Evolutionary conservation across 2,113 vertebrate genomes (phyloP), one percentile per base, ranked within the genome.

Genomic region (Mystacornis crossleyi): DNA sequence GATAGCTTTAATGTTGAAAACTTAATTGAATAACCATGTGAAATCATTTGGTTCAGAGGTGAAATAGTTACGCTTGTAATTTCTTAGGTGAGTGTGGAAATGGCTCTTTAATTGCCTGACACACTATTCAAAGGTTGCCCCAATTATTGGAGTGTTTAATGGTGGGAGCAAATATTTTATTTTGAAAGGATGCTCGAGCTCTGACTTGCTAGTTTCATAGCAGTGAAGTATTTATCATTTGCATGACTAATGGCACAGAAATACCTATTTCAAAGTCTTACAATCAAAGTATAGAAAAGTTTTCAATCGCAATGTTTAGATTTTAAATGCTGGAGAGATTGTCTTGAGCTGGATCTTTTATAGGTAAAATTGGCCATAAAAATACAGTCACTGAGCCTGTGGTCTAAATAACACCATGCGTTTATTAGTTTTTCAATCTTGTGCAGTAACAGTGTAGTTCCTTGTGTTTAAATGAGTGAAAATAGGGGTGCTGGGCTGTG

Each of bases 241-340:
- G 98, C 98, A 98, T 98, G 98, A 98, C 92, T 97, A 97, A 98
- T 97, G 97, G 98, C 97, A 98, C 98, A 98, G 95, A 97, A 96
- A 96, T 98, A 98, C 92, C 97, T 97, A 93, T 97, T 97, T 95
- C 26, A 81, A 97, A 97, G 96, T 98, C 97, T 98, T 97, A 97
- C 97, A 97, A 94, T 98, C 97, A 79, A 97, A 93, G 81, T 78
- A 71, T 96, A 95, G 96, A 94, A 84, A 75, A 97, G 86, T 96
- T 97, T 97, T 95, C 93, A 95, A 69, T 97, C 71, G 94, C 95
- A 95, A 91, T 96, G 94, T 97, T 90, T 97, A 97, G 94, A 95
- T 92, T 94, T 89, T 65, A 91, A 94, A 95, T 95, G 94, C 96
- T 96, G 90, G 95, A 97, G 92, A 86, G 67, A 90, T 90, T 80